Evolutionary conservation across 2,888 invertebrate species (phyloP), one percentile per base, ranked within the genome.

Genomic region (Stenotaenia linearis): DNA sequence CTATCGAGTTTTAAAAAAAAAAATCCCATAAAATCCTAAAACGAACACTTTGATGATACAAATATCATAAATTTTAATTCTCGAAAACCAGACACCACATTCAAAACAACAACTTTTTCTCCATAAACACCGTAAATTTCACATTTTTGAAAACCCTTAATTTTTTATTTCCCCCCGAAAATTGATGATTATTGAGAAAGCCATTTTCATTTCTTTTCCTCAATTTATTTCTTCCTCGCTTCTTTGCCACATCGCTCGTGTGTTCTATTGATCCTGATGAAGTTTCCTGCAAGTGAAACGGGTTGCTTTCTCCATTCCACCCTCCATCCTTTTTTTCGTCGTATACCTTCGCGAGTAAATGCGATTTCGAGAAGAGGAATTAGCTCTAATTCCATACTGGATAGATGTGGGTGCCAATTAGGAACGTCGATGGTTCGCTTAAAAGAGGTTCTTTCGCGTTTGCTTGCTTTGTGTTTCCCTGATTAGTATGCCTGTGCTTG

Each of bases 341-440:
- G 18, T 50, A 50, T 50, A 50, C 18, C 56, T 69, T 28, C 28
- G 28, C 69, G 69, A 69, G 69, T 28, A 69, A 69, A 69, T 69
- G 69, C 69, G 69, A 69, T 69, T 69, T 69, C 69, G 69, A 69
- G 69, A 69, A 69, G 69, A 69, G 69, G 69, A 69, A 69, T 69
- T 69, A 69, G 69, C 69, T 28, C 69, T 69, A 69, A 69, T 69
- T 69, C 69, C 69, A 69, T 28, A n/a, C 69, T 69, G 69, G 69
- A 69, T 69, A 69, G 69, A 69, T 69, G 69, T 69, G 69, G 69
- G 69, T 69, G 69, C 69, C 69, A 69, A 69, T 69, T 69, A 69
- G 69, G 69, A 69, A 28, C 69, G 69, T 25, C 69, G 69, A 69
- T 69, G 69, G 69, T 69, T 69, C 69, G 69, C n/a, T 69, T n/a